Evolutionary conservation across 2,113 vertebrate species (phyloP), one percentile per base, ranked within the genome.

Genomic region (Conger conger): DNA sequence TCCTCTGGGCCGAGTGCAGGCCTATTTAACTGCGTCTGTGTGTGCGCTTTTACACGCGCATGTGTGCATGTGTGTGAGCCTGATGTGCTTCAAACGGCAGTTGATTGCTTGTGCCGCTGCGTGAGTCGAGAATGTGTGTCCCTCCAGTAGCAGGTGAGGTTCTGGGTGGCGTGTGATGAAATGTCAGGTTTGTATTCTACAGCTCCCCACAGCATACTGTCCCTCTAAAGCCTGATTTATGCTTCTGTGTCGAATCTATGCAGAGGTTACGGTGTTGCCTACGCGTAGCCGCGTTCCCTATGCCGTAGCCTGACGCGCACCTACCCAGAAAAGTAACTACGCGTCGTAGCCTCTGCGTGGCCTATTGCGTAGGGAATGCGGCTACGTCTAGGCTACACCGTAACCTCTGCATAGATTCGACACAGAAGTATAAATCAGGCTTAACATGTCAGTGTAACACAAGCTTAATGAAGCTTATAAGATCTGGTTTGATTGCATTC

Each of bases 381-480:
- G n/a, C n/a, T n/a, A n/a, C n/a, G n/a, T n/a, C n/a, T n/a, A n/a
- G n/a, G n/a, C n/a, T n/a, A n/a, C n/a, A n/a, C n/a, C n/a, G n/a
- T n/a, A n/a, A n/a, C n/a, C n/a, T n/a, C n/a, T n/a, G n/a, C n/a
- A n/a, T n/a, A n/a, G n/a, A n/a, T n/a, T n/a, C n/a, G n/a, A n/a
- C n/a, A n/a, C n/a, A n/a, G n/a, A n/a, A n/a, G n/a, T n/a, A n/a
- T n/a, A n/a, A n/a, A n/a, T n/a, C n/a, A 63, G 82, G 38, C 40
- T 83, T 76, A 76, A 83, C 76, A 83, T 76, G 76, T 23, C 82
- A 40, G 57, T 82, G 18, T 42, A 33, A 36, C 38, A 68, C 54
- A 9, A 42, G 13, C 30, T 68, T 76, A 83, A 50, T 83, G 42
- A 82, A 76, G 63, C 30, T 33, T 33, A 76, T n/a, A n/a, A n/a